phyloP scores from a whole-genome alignment of 1,140 invertebrate genomes.

The Gryllus bimaculatus region DNA sequence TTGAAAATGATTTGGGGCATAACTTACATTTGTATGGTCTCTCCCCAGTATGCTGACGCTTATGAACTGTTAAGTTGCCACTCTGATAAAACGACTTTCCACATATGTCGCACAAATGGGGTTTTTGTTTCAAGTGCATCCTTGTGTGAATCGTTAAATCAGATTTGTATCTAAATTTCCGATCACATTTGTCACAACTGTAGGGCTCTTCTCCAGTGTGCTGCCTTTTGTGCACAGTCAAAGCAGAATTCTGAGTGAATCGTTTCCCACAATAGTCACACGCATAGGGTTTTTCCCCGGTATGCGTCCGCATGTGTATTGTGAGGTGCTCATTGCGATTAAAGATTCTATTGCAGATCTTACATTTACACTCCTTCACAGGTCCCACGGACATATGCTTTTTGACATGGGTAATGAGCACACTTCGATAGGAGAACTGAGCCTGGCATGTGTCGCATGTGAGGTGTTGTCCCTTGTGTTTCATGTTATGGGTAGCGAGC shows the following conservation, averaged over 20 bases:
- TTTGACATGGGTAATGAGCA: no score
- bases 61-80: not conserved
- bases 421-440: no score
- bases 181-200: constrained; percentile 13
- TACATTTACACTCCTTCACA: no score
- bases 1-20: constrained; percentile 58
- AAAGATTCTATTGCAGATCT: no score
- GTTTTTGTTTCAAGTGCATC: constrained; percentile 11
- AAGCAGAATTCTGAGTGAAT: constrained; percentile 55
- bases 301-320: constrained; percentile 38
- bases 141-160: constrained; percentile 8
- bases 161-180: constrained; percentile 9
- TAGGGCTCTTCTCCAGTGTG: constrained; percentile 55
- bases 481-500: no score
- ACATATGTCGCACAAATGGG: constrained; percentile 12
- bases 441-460: no score
- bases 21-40: constrained; percentile 61
- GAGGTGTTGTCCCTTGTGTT: no score
- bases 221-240: constrained; percentile 46
- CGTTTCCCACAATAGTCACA: constrained; percentile 57
- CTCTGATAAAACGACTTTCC: constrained; percentile 11
- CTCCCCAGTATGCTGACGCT: constrained; percentile 41
- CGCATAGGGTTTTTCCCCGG: constrained; percentile 48
- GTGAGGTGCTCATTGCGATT: no score
- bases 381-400: no score